phyloP scores from a whole-genome alignment of 2,113 vertebrate genomes.

The Carassius auratus region DNA sequence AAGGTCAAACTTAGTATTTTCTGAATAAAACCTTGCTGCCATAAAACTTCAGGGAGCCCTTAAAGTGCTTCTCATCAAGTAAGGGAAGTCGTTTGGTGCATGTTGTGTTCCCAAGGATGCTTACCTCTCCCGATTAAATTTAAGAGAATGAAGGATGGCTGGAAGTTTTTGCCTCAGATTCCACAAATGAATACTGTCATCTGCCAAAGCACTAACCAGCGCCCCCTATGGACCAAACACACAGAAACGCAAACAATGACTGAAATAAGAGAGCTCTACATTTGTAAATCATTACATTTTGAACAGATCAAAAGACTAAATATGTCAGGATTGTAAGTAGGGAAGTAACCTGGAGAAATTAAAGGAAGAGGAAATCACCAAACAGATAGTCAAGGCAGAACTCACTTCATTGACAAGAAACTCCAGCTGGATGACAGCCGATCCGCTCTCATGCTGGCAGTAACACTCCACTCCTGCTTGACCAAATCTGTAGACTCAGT shows the following conservation, averaged over 20 bases:
- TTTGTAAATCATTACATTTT: background rate
- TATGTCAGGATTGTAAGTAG: background rate
- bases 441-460: constrained; percentile 94
- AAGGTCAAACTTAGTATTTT: background rate
- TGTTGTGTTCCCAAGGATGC: constrained; percentile 23
- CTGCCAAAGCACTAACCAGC: constrained; percentile 98
- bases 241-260: background rate
- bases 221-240: constrained; percentile 82
- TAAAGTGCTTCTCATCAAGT: background rate
- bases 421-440: constrained; percentile 96
- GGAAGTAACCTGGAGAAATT: background rate
- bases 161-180: constrained; percentile 98
- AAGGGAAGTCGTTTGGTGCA: background rate
- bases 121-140: constrained; percentile 96
- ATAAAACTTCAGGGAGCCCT: background rate
- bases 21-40: background rate
- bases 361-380: background rate
- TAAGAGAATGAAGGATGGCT: constrained; percentile 94
- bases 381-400: background rate
- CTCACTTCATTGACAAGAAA: constrained; percentile 98
- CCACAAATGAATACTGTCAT: constrained; percentile 98
- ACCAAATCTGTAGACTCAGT: constrained; percentile 85
- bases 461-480: constrained; percentile 95
- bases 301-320: background rate
- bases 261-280: background rate